Evolutionary conservation across 2,888 invertebrate species (phyloP).

Genomic region (Reticulitermes lucifugus): DNA sequence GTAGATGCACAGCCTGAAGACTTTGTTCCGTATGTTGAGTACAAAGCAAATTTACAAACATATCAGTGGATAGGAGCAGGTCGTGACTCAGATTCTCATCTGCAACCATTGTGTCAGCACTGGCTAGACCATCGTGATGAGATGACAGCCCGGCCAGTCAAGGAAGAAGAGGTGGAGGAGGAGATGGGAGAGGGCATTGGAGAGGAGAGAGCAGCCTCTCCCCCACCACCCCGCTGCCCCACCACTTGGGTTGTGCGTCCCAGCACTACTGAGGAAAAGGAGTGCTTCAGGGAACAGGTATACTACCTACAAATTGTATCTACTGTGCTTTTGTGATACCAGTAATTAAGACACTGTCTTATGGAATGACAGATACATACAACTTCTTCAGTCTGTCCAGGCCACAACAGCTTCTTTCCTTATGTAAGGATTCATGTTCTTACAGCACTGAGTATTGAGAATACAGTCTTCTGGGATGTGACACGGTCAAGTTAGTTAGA

Average conservation of each 20-base stretch:
- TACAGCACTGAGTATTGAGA: too few relatives aligned
- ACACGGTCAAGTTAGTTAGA: too few relatives aligned
- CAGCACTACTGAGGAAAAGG: slow-evolving; percentile 81
- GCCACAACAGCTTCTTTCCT: too few relatives aligned
- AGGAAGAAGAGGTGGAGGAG: slow-evolving; percentile 54
- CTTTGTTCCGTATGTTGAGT: slow-evolving; percentile 90
- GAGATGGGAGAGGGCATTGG: slow-evolving; percentile 57
- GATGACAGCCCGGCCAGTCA: slow-evolving; percentile 56
- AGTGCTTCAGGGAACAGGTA: slow-evolving; percentile 72
- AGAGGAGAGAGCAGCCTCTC: slow-evolving; percentile 59
- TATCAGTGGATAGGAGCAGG: slow-evolving; percentile 97
- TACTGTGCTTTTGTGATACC: too few relatives aligned
- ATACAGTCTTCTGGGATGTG: too few relatives aligned
- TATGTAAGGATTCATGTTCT: too few relatives aligned
- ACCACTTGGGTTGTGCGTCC: slow-evolving; percentile 87
- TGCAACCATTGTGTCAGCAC: slow-evolving; percentile 79
- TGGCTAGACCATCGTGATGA: slow-evolving; percentile 78
- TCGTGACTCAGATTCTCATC: slow-evolving; percentile 84
- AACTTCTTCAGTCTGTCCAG: too few relatives aligned
- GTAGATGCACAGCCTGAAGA: slow-evolving; percentile 78
- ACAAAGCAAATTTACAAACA: slow-evolving; percentile 74
- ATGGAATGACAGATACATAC: too few relatives aligned
- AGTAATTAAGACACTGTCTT: too few relatives aligned
- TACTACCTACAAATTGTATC: background rate
- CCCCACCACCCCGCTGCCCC: slow-evolving; percentile 72